These are phyloP conservation scores for Poecile montanus DNA, from an alignment of 2,797 vertebrate species.

Conservation along the genomic window DNA sequence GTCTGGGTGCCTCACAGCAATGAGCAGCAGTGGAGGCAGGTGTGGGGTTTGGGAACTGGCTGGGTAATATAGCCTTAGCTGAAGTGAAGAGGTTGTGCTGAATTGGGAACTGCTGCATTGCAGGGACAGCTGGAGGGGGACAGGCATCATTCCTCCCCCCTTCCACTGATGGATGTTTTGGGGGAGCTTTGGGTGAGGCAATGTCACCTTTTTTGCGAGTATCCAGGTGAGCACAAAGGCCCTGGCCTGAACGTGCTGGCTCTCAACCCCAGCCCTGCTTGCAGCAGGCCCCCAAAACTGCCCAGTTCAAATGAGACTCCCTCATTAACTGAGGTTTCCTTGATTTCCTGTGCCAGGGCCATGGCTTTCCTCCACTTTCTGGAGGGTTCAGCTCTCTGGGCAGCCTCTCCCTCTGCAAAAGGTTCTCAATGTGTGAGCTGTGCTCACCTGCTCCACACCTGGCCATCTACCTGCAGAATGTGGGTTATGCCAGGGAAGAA, in stretches of 20 bases:
- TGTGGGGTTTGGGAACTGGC: accelerated
- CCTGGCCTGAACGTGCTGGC: accelerated
- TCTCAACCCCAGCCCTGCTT: neutral
- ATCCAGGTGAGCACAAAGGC: neutral
- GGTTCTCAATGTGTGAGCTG: accelerated
- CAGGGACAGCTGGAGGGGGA: neutral
- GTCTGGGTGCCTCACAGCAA: accelerated
- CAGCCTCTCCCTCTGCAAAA: neutral
- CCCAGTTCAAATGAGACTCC: neutral
- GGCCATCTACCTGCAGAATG: neutral
- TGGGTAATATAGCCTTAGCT: neutral
- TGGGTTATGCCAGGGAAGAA: neutral
- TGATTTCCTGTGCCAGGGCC: neutral
- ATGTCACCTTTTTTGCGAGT: neutral
- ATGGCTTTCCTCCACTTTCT: neutral
- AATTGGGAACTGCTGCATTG: neutral
- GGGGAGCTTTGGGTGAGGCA: neutral
- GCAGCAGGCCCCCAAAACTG: neutral
- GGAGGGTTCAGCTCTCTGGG: neutral
- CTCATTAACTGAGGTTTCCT: neutral
- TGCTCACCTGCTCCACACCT: neutral
- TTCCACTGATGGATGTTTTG: neutral
- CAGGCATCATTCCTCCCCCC: accelerated
- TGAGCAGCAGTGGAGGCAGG: neutral
- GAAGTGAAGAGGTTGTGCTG: neutral